Percentiles rank a stretch among this genome's conserved stretches.
Conservation (phyloP, 2,888 invertebrate genomes). For the Lithophane leautieri region DNA sequence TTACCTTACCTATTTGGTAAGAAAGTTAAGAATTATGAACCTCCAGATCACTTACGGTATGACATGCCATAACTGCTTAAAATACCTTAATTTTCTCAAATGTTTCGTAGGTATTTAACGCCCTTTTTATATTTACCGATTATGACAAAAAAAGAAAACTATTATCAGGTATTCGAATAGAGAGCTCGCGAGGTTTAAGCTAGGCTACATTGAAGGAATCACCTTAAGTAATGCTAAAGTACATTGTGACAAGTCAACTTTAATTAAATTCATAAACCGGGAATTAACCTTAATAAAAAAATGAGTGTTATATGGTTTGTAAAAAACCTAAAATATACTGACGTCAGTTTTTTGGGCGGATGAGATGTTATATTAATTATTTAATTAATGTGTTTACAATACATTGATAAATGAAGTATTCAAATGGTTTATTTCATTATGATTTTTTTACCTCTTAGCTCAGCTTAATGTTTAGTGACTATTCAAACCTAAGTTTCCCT, state of each 20-base stretch:
- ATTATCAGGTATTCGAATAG: not conserved
- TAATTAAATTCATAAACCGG: not conserved
- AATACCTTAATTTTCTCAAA: not conserved
- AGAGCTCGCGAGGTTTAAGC: not conserved
- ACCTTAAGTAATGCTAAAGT: not conserved
- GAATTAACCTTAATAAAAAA: not conserved
- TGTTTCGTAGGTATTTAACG: not conserved
- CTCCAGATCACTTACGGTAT: not conserved
- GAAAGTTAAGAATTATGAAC: not conserved
- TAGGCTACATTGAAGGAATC: not conserved
- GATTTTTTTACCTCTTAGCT: conserved; percentile 17
- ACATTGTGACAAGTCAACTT: not conserved
- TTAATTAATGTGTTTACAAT: not conserved
- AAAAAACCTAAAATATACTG: not conserved
- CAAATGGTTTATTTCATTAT: not conserved
- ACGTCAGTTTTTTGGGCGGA: not conserved
- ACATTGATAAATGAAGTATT: not conserved
- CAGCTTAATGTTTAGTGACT: conserved; percentile 8
- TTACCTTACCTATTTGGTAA: not conserved
- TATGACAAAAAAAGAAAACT: not conserved
- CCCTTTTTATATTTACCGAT: too few species aligned
- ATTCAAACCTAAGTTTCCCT: not conserved
- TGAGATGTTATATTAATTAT: not conserved
- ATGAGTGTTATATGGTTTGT: not conserved
- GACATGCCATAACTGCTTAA: too few species aligned